These are phyloP conservation scores for Hartigia nigra DNA, from an alignment of 2,888 invertebrate genomes.

Conservation along the genomic window DNA sequence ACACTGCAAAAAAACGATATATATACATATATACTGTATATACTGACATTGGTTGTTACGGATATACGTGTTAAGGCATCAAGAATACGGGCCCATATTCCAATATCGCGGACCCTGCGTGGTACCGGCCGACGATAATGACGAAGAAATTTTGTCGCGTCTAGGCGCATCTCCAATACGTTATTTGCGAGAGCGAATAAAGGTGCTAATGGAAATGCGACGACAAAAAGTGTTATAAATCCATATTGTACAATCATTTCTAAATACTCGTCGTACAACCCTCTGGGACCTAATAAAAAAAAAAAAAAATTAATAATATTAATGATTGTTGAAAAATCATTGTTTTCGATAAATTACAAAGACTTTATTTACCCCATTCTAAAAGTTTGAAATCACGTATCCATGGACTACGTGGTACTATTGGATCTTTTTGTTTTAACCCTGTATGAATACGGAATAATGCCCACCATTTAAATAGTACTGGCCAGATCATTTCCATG, in stretches of 20 bases:
- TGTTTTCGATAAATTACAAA: not conserved
- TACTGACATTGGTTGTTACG: constrained; percentile 81
- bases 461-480: constrained; percentile 70
- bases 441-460: constrained; percentile 60
- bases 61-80: constrained; percentile 80
- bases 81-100: constrained; percentile 83
- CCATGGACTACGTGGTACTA: constrained; percentile 68
- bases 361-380: constrained; percentile 67
- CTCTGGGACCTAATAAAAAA: constrained; percentile 71
- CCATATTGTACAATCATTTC: constrained; percentile 93
- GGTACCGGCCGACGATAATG: constrained; percentile 81
- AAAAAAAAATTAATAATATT: not conserved
- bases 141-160: constrained; percentile 84
- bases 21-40: constrained; percentile 19
- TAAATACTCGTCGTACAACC: constrained; percentile 84
- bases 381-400: constrained; percentile 74
- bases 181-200: constrained; percentile 86
- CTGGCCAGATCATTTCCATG: constrained; percentile 81
- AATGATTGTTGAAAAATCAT: constrained; percentile 8
- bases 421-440: constrained; percentile 54
- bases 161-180: constrained; percentile 83
- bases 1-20: not conserved
- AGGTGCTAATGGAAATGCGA: constrained; percentile 88
- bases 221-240: constrained; percentile 86
- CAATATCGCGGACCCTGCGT: constrained; percentile 79